These are phyloP conservation scores for Sarcophaga rosellei DNA, from an alignment of 2,888 invertebrate genomes.

Conservation along the genomic window DNA sequence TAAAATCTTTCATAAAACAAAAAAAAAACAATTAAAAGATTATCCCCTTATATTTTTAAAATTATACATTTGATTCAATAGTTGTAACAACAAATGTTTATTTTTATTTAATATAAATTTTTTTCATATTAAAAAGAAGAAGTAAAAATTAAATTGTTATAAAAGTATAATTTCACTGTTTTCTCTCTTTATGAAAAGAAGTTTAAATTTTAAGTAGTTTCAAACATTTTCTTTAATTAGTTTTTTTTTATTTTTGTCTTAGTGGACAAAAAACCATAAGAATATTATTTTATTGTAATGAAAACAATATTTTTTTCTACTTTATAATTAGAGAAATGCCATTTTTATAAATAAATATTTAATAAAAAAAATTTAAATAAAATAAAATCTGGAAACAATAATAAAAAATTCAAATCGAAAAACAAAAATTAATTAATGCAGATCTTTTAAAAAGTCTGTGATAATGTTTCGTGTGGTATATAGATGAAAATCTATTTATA, in stretches of 20 bases:
- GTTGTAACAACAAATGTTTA: background rate
- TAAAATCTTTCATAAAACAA: slow-evolving; percentile 42
- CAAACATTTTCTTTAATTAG: slow-evolving; percentile 32
- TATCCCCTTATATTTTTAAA: background rate
- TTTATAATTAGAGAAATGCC: slow-evolving; percentile 77
- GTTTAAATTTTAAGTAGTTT: slow-evolving; percentile 38
- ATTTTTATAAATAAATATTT: slow-evolving; percentile 77
- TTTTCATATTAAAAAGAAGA: background rate
- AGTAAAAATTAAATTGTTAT: slow-evolving; percentile 26
- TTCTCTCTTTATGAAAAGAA: slow-evolving; percentile 28
- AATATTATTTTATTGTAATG: slow-evolving; percentile 47
- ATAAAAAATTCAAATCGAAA: slow-evolving; percentile 43
- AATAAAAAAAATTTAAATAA: slow-evolving; percentile 62
- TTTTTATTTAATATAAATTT: slow-evolving; percentile 37
- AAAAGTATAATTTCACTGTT: slow-evolving; percentile 49
- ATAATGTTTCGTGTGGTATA: too few species aligned
- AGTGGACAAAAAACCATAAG: slow-evolving; percentile 16
- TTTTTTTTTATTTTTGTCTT: slow-evolving; percentile 23
- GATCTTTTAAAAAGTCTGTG: background rate
- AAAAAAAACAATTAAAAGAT: background rate
- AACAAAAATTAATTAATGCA: background rate
- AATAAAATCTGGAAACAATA: slow-evolving; percentile 48
- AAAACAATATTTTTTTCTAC: slow-evolving; percentile 52
- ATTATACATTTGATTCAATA: slow-evolving; percentile 23
- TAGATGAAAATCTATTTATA: too few species aligned